Evolutionary conservation across 2,797 vertebrate species (phyloP).

Genomic region (Protonibea diacanthus): DNA sequence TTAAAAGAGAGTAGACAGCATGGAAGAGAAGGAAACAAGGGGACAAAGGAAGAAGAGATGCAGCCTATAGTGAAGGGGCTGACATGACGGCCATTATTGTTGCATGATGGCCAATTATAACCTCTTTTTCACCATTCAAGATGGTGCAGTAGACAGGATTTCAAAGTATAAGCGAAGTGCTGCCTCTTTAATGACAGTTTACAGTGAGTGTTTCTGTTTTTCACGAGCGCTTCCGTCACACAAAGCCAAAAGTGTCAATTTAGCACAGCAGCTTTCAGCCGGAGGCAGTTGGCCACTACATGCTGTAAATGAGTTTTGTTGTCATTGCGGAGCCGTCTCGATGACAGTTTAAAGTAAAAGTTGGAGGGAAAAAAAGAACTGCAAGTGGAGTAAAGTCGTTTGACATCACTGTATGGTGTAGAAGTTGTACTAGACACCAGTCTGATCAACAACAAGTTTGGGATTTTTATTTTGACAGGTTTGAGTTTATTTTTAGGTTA

Average conservation of each 20-base stretch:
- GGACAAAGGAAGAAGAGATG: slow-evolving; percentile 38
- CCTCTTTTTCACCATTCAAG: slow-evolving; percentile 56
- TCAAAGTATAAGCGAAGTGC: slow-evolving; percentile 53
- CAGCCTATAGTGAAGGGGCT: slow-evolving; percentile 36
- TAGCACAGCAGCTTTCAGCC: slow-evolving; percentile 49
- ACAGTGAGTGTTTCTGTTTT: slow-evolving; percentile 62
- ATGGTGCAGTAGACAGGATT: slow-evolving; percentile 52
- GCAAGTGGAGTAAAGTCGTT: slow-evolving; percentile 22
- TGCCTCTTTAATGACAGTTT: slow-evolving; percentile 69
- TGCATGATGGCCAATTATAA: slow-evolving; percentile 75
- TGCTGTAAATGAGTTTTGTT: slow-evolving; percentile 44
- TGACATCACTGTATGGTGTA: slow-evolving; percentile 17
- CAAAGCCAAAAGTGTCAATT: slow-evolving; percentile 68
- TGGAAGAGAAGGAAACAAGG: slow-evolving; percentile 20
- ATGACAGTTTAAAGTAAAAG: slow-evolving; percentile 47
- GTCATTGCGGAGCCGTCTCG: slow-evolving; percentile 30
- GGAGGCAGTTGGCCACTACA: slow-evolving; percentile 34
- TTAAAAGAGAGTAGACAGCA: slow-evolving; percentile 11
- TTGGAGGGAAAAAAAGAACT: slow-evolving; percentile 11
- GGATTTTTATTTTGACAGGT: slow-evolving; percentile 28
- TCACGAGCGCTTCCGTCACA: slow-evolving; percentile 54
- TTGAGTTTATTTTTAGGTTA: slow-evolving; percentile 28
- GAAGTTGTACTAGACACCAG: slow-evolving; percentile 4
- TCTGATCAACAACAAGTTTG: slow-evolving; percentile 2
- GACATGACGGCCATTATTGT: slow-evolving; percentile 63